Conservation (phyloP, 2,797 vertebrate species). For the Glyptemys insculpta region DNA sequence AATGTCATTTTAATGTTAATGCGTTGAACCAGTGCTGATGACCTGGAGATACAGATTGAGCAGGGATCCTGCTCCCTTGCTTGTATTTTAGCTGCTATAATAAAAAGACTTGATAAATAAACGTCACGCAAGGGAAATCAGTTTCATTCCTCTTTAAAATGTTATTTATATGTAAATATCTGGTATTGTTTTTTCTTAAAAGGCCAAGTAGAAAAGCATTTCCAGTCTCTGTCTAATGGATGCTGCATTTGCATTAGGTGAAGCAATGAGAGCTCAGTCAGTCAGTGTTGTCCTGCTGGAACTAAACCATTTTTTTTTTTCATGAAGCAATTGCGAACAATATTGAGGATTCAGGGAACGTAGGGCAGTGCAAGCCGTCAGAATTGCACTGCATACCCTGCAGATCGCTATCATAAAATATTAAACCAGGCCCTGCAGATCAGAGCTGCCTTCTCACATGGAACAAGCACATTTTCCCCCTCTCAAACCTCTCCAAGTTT, state of each 20-base stretch:
- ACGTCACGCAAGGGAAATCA: conserved; percentile 16
- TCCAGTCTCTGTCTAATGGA: conserved; percentile 19
- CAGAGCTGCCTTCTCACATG: conserved; percentile 70
- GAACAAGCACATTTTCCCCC: conserved; percentile 11
- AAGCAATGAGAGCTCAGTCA: conserved; percentile 43
- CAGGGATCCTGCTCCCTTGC: not conserved
- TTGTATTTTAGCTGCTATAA: not conserved
- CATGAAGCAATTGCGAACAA: conserved; percentile 45
- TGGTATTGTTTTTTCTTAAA: not conserved
- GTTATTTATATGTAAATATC: conserved; percentile 59
- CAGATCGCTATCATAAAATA: conserved; percentile 81
- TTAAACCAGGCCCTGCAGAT: conserved; percentile 82
- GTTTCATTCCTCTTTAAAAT: conserved; percentile 25
- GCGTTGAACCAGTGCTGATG: not conserved
- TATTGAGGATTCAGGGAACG: conserved; percentile 45
- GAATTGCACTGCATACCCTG: conserved; percentile 73
- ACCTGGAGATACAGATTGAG: not conserved
- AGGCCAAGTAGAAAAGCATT: conserved; percentile 29
- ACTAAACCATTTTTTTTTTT: conserved; percentile 39
- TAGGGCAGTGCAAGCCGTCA: conserved; percentile 64
- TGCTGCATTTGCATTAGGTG: conserved; percentile 50
- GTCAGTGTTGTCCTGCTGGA: not conserved
- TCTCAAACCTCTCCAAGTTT: not conserved
- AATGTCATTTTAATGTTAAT: not conserved
- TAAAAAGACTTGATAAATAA: conserved; percentile 22